Base-by-base conservation (phyloP, 2,797 vertebrate species). In the Chlorospingus semifuscus region DNA sequence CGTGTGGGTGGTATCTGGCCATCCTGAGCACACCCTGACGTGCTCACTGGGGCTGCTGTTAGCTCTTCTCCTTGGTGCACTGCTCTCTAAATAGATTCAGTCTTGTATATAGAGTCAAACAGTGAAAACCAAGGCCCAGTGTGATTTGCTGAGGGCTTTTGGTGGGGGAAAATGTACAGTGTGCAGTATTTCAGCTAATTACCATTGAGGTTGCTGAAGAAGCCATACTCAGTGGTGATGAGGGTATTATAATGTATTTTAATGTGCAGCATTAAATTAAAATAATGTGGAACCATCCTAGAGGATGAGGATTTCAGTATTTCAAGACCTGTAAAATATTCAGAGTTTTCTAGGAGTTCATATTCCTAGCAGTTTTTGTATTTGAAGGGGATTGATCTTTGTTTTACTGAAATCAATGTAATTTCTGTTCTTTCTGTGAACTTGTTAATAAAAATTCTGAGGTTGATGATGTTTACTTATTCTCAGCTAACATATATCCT, bases 401-500 rank as follows among this genome's bases (percentile, higher is more conserved):
- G 9, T 93, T 60, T 66, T 63, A 37, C 36, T 84, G 71, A 91
- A 87, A 77, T 70, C 16, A 27, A 0, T 79, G 66, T 79, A 70
- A 82, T 30, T 56, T 88, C n/a, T 85, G 32, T 91, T 89, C 5
- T 84, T 78, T 60, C 83, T 82, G 49, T 80, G 41, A 85, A 83
- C 14, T 70, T 84, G 32, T 89, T 70, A 96, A 93, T 94, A 96
- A 96, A 92, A 85, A 26, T 72, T 52, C 15, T 44, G 41, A 89
- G 22, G 12, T 64, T 66, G 71, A 49, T 36, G 26, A 22, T 46
- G 34, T 80, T 71, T 70, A 46, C 17, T 87, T 49, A 17, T 64
- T 72, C 56, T 89, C 39, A 84, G 30, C n/a, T 65, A 69, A 79
- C 18, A 16, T n/a, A 5, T 2, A 26, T 34, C 39, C 27, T 78